Conservation (phyloP, 1,140 invertebrate genomes). For the Drosophila kanapiae region DNA sequence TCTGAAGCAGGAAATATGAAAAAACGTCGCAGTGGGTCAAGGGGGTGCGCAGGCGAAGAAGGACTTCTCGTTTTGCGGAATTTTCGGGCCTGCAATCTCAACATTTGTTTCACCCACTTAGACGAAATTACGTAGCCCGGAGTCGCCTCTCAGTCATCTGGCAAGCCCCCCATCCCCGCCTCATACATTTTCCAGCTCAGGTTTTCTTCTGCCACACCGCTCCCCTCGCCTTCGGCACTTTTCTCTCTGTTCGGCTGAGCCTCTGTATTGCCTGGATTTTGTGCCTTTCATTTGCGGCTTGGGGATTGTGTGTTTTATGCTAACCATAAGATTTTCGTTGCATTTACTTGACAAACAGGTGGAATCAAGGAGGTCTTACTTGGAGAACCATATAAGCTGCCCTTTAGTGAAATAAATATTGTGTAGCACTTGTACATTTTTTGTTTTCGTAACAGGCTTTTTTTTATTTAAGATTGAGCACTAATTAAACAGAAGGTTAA, state of each 20-base stretch:
- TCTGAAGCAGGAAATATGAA: constrained; percentile 68
- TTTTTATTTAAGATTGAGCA: background rate
- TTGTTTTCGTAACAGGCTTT: background rate
- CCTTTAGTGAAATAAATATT: constrained; percentile 37
- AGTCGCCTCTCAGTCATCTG: constrained; percentile 25
- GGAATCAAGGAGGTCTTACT: constrained; percentile 29
- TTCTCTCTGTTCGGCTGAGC: constrained; percentile 18
- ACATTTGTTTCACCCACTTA: constrained; percentile 76
- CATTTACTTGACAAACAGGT: constrained; percentile 52
- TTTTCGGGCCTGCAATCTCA: constrained; percentile 70
- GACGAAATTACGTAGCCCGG: constrained; percentile 66
- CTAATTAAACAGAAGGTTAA: background rate
- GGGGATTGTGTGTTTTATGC: constrained; percentile 69
- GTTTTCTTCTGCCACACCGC: constrained; percentile 11
- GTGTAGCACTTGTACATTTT: background rate
- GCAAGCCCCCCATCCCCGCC: background rate
- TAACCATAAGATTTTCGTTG: constrained; percentile 62
- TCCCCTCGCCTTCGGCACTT: background rate
- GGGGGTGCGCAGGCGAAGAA: constrained; percentile 33
- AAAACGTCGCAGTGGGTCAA: constrained; percentile 36
- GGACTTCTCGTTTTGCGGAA: constrained; percentile 31
- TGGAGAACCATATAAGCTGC: constrained; percentile 16
- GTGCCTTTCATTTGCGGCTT: constrained; percentile 70
- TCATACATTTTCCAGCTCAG: background rate
- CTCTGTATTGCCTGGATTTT: constrained; percentile 61